Base-by-base conservation (phyloP, 2,888 invertebrate species). In the Chymomyza fuscimana region DNA sequence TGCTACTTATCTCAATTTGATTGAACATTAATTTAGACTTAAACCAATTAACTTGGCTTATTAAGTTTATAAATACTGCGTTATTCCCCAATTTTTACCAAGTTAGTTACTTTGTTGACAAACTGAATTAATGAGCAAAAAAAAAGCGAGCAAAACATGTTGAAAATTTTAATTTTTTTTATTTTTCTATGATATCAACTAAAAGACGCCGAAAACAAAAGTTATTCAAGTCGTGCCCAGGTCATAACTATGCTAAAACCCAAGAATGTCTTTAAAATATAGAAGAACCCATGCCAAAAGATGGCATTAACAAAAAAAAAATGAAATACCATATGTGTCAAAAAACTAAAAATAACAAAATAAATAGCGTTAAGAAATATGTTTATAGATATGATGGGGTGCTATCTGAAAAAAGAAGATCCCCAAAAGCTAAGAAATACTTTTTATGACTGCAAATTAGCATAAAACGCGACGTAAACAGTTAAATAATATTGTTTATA, bases 401-500 rank as follows among this genome's bases (percentile, higher is more conserved):
- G 54, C 19, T 19, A 54, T 19, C 54, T 54, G 32, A 52, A 52
- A 54, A 19, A n/a, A 54, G 22, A 54, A 54, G 22, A 54, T 46
- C 12, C 40, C 40, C 40, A 46, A 46, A 46, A 46, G 40, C 40
- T 46, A 25, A 67, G 66, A 79, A 73, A 77, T 65, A 72, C 19
- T 78, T 81, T 82, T 72, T 77, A 89, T 80, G 77, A 69, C 61
- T 64, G 40, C 64, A 76, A 86, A 87, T 87, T 89, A 87, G 80
- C 89, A 89, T 89, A 78, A 86, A 81, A 74, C 75, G 74, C 73
- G 74, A 76, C 78, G 86, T 84, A 78, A 89, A 83, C 89, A 89
- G 89, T 87, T 89, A 81, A 87, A 89, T 87, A 89, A 72, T 88
- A 83, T 77, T 79, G 79, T 76, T 82, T 67, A 78, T 73, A 72